A percentile compares a stretch with the other conserved stretches of the same genome.
These are phyloP conservation scores for Podiceps cristatus DNA, from an alignment of 2,113 vertebrate species.

Conservation along the genomic window DNA sequence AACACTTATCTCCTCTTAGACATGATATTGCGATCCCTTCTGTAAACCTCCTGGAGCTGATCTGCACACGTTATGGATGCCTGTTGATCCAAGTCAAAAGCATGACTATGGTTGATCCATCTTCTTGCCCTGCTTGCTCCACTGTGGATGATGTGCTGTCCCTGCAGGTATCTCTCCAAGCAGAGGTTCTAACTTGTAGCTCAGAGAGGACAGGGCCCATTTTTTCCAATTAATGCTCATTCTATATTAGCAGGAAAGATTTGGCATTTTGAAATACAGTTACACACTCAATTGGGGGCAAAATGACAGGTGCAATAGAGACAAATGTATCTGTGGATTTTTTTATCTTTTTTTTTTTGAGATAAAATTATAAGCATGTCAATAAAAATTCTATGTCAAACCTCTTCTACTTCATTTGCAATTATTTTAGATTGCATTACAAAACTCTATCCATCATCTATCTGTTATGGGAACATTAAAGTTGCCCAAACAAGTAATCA, in stretches of 20 bases:
- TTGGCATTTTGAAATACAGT: not conserved
- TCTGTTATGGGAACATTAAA: not conserved
- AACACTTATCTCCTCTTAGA: not conserved
- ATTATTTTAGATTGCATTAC: not conserved
- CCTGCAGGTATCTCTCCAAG: not conserved
- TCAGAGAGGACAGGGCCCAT: not conserved
- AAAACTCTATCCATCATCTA: not conserved
- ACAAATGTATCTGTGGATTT: not conserved
- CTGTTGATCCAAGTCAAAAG: not conserved
- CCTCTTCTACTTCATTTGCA: not conserved
- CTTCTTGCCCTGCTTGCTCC: not conserved
- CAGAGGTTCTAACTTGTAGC: not conserved
- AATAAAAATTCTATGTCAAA: not conserved
- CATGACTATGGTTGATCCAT: not conserved
- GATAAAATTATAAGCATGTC: not conserved
- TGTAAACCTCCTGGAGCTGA: not conserved
- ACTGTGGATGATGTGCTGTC: not conserved
- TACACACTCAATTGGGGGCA: not conserved
- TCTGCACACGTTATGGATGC: not conserved
- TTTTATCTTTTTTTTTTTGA: not conserved
- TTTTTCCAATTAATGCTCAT: not conserved
- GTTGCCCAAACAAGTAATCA: not conserved
- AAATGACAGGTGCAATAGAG: not conserved
- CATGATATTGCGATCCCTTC: not conserved
- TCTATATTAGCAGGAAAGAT: not conserved